Conservation (phyloP, 2,888 invertebrate genomes). For the Scaptodrosophila latifasciaeformis region DNA sequence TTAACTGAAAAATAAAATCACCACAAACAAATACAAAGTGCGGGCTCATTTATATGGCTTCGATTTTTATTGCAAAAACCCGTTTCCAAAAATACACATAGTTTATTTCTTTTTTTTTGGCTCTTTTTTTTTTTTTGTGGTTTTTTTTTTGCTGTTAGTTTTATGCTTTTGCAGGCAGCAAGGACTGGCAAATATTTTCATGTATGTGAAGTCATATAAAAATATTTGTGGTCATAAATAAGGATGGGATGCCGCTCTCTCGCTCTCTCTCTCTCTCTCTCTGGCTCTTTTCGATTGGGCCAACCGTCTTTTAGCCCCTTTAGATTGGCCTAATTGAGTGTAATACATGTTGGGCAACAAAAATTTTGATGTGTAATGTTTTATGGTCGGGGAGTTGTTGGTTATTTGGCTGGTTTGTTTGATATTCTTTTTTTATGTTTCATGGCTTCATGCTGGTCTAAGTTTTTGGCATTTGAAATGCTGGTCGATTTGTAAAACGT, state of each 20-base stretch:
- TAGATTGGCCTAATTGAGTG: slow-evolving; percentile 60
- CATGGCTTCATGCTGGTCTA: slow-evolving; percentile 22
- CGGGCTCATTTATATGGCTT: slow-evolving; percentile 57
- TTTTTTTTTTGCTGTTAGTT: slow-evolving; percentile 24
- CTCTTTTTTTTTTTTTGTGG: no score
- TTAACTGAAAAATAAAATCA: background rate
- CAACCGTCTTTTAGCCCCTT: no score
- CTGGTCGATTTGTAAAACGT: slow-evolving; percentile 44
- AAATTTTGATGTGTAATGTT: slow-evolving; percentile 11
- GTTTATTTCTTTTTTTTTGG: background rate
- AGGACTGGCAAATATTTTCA: background rate
- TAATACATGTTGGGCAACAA: slow-evolving; percentile 38
- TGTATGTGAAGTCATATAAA: slow-evolving; percentile 38
- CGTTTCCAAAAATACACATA: slow-evolving; percentile 29
- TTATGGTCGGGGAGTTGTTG: slow-evolving; percentile 1
- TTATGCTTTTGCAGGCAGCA: background rate
- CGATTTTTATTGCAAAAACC: slow-evolving; percentile 53
- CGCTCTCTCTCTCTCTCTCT: no score
- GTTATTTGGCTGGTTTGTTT: slow-evolving; percentile 11
- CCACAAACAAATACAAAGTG: slow-evolving; percentile 1
- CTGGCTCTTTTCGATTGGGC: no score
- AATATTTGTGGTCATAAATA: slow-evolving; percentile 60
- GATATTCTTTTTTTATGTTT: slow-evolving; percentile 39
- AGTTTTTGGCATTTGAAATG: slow-evolving; percentile 1
- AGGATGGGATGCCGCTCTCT: slow-evolving; percentile 28